A percentile compares a stretch with the other conserved stretches of the same genome.
Conservation (phyloP, 2,113 vertebrate species). For the Petrocephalus microphthalmus region DNA sequence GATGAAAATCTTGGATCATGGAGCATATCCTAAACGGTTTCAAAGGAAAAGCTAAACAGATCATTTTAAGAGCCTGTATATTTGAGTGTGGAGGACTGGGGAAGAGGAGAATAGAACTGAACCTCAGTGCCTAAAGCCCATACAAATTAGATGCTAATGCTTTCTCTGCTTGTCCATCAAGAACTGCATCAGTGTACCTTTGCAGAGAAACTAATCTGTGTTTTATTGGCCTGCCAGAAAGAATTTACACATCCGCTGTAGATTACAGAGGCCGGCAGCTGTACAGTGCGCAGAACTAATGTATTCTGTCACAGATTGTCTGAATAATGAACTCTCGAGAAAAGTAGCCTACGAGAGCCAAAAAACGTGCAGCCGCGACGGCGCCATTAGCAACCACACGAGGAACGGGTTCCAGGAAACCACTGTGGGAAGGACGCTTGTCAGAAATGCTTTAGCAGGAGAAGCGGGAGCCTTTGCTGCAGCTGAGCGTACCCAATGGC, state of each 20-base stretch:
- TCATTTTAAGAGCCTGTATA: constrained; percentile 36
- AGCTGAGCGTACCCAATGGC: neutral
- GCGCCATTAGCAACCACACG: constrained; percentile 23
- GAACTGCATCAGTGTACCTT: constrained; percentile 47
- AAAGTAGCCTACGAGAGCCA: constrained; percentile 43
- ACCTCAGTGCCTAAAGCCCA: constrained; percentile 13
- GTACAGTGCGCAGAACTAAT: constrained; percentile 58
- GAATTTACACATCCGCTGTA: constrained; percentile 60
- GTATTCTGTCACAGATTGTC: constrained; percentile 60
- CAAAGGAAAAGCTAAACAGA: constrained; percentile 32
- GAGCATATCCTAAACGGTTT: constrained; percentile 18
- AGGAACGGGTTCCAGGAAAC: constrained; percentile 25
- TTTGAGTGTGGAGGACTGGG: constrained; percentile 19
- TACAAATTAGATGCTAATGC: constrained; percentile 55
- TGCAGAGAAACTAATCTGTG: constrained; percentile 56
- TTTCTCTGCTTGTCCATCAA: constrained; percentile 50
- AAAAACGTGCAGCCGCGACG: constrained; percentile 37
- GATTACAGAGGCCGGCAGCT: constrained; percentile 55
- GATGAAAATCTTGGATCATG: constrained; percentile 14
- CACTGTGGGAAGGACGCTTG: constrained; percentile 31
- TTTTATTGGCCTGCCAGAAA: constrained; percentile 64
- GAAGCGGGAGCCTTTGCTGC: neutral
- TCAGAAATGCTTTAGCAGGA: constrained; percentile 3
- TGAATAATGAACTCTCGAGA: constrained; percentile 57
- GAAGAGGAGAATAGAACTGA: constrained; percentile 29